Percentiles rank a stretch among this genome's conserved stretches.
Evolutionary conservation across 2,888 invertebrate genomes (phyloP).

Genomic region (Uropetala carovei): DNA sequence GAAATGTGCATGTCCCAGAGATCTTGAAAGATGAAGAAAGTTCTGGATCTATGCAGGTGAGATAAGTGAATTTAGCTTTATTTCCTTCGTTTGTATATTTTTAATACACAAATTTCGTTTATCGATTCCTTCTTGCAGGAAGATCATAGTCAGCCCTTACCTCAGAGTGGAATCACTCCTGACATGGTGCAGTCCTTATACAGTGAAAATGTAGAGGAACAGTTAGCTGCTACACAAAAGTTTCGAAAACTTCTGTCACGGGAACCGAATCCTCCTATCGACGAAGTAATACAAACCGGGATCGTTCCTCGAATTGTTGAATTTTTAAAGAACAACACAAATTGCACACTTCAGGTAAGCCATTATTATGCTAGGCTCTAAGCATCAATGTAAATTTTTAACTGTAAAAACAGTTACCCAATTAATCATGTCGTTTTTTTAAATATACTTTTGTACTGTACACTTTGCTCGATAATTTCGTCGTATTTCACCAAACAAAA

Average conservation of each 20-base stretch:
- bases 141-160: constrained; percentile 70
- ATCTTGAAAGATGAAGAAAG: constrained; percentile 73
- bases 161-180: constrained; percentile 78
- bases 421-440: too few species aligned
- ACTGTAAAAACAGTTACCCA: too few species aligned
- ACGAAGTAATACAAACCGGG: constrained; percentile 95
- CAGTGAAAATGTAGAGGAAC: constrained; percentile 85
- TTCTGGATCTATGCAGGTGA: constrained; percentile 74
- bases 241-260: constrained; percentile 94
- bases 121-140: constrained; percentile 74
- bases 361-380: background rate
- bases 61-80: constrained; percentile 65
- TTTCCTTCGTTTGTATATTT: background rate
- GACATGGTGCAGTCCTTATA: constrained; percentile 92
- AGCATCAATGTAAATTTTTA: too few species aligned
- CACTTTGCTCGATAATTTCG: too few species aligned
- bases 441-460: too few species aligned
- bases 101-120: background rate
- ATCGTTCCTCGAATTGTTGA: constrained; percentile 96
- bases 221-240: constrained; percentile 92
- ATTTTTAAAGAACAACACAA: constrained; percentile 88
- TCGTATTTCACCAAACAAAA: too few species aligned
- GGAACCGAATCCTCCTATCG: constrained; percentile 98
- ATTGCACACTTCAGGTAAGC: constrained; percentile 90
- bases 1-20: constrained; percentile 84